A percentile compares a stretch with the other conserved stretches of the same genome.
phyloP scores from a whole-genome alignment of 2,888 invertebrate genomes.

The Melipona beecheii region DNA sequence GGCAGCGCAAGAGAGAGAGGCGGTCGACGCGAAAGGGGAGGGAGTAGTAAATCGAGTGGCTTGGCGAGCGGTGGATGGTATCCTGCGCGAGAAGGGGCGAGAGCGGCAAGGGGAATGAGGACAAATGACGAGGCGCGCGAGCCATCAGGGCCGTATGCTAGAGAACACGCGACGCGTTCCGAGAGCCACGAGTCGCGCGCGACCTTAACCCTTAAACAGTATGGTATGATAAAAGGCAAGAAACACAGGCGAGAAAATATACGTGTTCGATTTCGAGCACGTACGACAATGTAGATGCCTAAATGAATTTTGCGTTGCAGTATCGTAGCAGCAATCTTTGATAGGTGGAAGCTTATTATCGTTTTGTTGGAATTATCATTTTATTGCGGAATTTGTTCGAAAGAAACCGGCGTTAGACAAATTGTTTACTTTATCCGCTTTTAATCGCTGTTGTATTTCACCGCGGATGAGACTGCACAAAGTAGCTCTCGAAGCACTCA shows the following conservation, averaged over 20 bases:
- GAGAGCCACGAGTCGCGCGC: constrained; percentile 31
- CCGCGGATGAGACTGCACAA: constrained; percentile 3
- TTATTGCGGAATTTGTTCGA: not conserved
- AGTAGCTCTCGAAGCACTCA: not conserved
- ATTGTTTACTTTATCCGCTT: not conserved
- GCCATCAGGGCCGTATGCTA: constrained; percentile 72
- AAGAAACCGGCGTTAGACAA: not conserved
- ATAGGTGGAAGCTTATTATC: not conserved
- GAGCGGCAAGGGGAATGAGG: constrained; percentile 56
- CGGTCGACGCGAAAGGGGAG: constrained; percentile 37
- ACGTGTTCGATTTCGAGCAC: not conserved
- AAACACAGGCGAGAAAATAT: not conserved
- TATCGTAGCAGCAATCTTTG: not conserved
- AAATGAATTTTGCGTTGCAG: not conserved
- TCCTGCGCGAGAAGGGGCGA: constrained; percentile 19
- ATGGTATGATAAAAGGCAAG: constrained; percentile 29
- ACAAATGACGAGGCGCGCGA: constrained; percentile 72
- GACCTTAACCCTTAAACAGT: constrained; percentile 48
- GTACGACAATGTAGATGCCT: not conserved
- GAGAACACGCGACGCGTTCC: constrained; percentile 67
- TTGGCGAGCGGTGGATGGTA: constrained; percentile 43
- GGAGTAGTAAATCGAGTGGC: constrained; percentile 60
- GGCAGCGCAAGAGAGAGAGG: constrained; percentile 54
- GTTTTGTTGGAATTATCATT: not conserved
- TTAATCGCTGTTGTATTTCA: not conserved